Evolutionary conservation across 2,888 invertebrate genomes (phyloP).

Genomic region (Theretra japonica): DNA sequence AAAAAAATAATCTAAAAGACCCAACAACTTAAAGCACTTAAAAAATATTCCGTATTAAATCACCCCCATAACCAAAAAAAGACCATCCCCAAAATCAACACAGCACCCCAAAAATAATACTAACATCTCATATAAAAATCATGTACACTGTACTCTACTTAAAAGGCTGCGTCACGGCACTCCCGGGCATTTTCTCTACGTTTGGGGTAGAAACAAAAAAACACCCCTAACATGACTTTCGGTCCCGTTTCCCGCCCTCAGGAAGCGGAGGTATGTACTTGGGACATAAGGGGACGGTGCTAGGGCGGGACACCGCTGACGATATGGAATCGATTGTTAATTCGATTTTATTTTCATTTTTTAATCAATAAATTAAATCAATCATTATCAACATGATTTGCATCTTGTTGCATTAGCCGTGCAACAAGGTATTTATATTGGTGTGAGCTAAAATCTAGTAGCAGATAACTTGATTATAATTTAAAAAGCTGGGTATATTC

Average conservation of each 20-base stretch:
- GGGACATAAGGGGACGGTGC: conserved; percentile 32
- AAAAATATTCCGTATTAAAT: not conserved
- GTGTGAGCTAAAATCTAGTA: too few relatives aligned
- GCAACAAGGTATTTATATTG: too few relatives aligned
- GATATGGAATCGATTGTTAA: not conserved
- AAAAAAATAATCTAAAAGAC: too few relatives aligned
- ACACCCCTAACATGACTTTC: conserved; percentile 37
- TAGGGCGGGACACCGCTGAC: not conserved
- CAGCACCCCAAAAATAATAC: not conserved
- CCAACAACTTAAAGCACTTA: not conserved
- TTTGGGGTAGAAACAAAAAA: conserved; percentile 32
- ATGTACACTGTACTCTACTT: conserved; percentile 22
- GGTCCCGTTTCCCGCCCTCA: conserved; percentile 33
- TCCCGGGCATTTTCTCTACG: conserved; percentile 26
- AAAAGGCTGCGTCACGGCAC: conserved; percentile 29
- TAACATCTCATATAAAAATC: conserved; percentile 18
- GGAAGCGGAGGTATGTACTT: conserved; percentile 34
- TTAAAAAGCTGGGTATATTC: too few relatives aligned
- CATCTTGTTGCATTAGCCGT: too few relatives aligned
- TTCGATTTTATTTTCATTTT: not conserved
- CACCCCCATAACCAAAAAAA: not conserved
- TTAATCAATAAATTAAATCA: too few relatives aligned
- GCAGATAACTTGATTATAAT: too few relatives aligned
- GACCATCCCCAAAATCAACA: not conserved
- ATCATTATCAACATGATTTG: too few relatives aligned